Percentiles rank a stretch among this genome's conserved stretches.
Evolutionary conservation across 2,113 vertebrate genomes (phyloP).

Genomic region (Thermophis baileyi): DNA sequence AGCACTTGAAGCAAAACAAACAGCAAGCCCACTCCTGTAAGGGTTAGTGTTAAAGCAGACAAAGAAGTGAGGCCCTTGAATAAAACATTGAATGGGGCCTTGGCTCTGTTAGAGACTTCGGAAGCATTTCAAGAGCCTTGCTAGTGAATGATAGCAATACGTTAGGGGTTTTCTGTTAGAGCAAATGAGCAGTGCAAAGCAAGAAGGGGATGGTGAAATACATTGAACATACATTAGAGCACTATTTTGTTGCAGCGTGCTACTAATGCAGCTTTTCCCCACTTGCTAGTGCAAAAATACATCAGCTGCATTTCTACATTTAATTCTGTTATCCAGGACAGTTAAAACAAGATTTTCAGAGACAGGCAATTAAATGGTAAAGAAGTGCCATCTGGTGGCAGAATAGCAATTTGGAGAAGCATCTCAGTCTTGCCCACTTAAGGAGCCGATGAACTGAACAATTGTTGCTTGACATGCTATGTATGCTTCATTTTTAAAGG

Average conservation of each 20-base stretch:
- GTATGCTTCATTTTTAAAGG: background rate
- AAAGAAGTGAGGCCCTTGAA: too few species aligned
- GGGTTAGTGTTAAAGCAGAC: too few species aligned
- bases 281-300: background rate
- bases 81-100: too few species aligned
- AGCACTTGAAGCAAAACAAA: too few species aligned
- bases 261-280: background rate
- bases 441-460: background rate
- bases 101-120: too few species aligned
- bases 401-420: background rate
- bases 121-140: too few species aligned
- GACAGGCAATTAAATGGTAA: background rate
- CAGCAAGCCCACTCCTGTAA: too few species aligned
- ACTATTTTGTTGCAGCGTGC: background rate
- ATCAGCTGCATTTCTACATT: background rate
- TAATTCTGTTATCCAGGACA: background rate
- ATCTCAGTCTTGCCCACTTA: background rate
- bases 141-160: too few species aligned
- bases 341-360: background rate
- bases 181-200: too few species aligned
- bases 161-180: too few species aligned
- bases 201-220: too few species aligned
- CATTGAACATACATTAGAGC: background rate
- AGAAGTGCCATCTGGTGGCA: constrained; percentile 14
- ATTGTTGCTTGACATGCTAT: background rate